Evolutionary conservation across 2,888 invertebrate genomes (phyloP), one percentile per base, ranked within the genome.

Genomic region (Eilema sororculum): DNA sequence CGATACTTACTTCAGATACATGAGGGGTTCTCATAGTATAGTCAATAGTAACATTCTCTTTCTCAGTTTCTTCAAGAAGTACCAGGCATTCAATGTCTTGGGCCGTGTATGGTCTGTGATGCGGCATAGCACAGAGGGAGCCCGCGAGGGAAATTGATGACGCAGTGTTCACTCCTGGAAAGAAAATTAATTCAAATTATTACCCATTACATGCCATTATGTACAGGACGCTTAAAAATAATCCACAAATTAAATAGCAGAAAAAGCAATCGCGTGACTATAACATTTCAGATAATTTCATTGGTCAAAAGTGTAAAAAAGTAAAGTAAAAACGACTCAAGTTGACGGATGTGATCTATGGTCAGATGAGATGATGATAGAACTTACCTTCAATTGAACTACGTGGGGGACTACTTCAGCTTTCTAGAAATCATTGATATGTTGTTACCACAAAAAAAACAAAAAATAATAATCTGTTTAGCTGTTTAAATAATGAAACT

Each of bases 141-240:
- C 92, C 91, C 0, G 91, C 90, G 0, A 91, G 83, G 0, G 90
- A 88, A 0, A 81, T 79, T 0, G 89, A 88, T 0, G 91, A 92
- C 5, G 80, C 81, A 25, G 86, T 83, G 13, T 59, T 52, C n/a
- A 81, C n/a, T 76, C 78, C 87, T 85, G 76, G 30, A 73, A 70
- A 63, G 30, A 52, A 24, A 28, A 59, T 13, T 24, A 13, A 2
- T 24, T 24, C 1, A 25, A 25, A 58, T 58, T 9, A 1, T 2
- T 41, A 16, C 8, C 30, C 8, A 33, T 33, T 1, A 33, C 8
- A 6, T 4, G 30, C 8, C 6, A 28, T 28, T 4, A 28, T 28
- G 28, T 33, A 33, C 30, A 6, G 30, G 30, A 33, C 30, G 30
- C 30, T 33, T 33, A 28, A 28, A 28, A 28, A 28, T 2, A 28